Percentiles rank a stretch among this genome's conserved stretches.
Evolutionary conservation across 23 tunicate genomes (phyloP).

Genomic region (Ascidia mentula): DNA sequence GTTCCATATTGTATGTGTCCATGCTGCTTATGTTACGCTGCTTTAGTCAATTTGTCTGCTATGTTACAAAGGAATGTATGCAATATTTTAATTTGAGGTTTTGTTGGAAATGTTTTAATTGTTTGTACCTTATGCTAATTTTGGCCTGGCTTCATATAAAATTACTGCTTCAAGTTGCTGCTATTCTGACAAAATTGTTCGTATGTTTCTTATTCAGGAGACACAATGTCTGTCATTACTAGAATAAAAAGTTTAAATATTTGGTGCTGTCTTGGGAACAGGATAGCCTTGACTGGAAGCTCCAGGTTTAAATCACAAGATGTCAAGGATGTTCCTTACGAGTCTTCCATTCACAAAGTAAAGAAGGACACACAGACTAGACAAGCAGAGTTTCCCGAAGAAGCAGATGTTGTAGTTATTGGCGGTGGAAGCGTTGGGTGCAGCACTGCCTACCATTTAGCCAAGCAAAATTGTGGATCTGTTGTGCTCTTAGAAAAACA

Average conservation of each 20-base stretch:
- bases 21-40: background rate
- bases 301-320: background rate
- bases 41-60: background rate
- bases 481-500: constrained; percentile 53
- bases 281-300: background rate
- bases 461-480: constrained; percentile 41
- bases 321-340: constrained; percentile 39
- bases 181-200: too few species aligned
- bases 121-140: too few species aligned
- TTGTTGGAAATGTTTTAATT: too few species aligned
- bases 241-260: background rate
- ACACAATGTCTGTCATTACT: background rate
- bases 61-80: too few species aligned
- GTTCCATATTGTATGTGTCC: background rate
- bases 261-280: background rate
- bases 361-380: background rate
- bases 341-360: constrained; percentile 31
- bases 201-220: too few species aligned
- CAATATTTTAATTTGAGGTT: too few species aligned
- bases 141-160: too few species aligned
- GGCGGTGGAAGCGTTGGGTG: constrained; percentile 70
- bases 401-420: constrained; percentile 69
- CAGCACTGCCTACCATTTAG: constrained; percentile 60
- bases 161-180: too few species aligned
- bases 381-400: constrained; percentile 11